Conservation (phyloP, 2,888 invertebrate genomes). For the Glomeris marginata region DNA sequence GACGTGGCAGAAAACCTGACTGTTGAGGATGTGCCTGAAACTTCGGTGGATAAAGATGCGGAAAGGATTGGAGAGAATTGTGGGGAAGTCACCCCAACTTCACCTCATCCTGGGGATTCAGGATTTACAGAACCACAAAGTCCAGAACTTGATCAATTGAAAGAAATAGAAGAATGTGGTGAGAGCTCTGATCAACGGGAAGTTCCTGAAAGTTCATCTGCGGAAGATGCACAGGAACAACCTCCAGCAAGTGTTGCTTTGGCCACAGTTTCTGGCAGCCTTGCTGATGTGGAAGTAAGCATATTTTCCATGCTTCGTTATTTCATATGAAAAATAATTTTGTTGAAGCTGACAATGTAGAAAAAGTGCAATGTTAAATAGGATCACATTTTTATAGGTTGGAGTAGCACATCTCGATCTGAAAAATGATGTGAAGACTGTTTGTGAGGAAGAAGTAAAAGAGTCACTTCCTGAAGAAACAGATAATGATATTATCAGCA, state of each 20-base stretch:
- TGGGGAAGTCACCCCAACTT: slow-evolving; percentile 9
- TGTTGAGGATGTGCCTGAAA: slow-evolving; percentile 27
- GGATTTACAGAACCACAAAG: slow-evolving; percentile 14
- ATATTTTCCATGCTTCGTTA: too few species aligned
- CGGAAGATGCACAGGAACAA: slow-evolving; percentile 4
- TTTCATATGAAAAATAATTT: too few species aligned
- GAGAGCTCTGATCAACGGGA: background rate
- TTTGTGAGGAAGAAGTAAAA: too few species aligned
- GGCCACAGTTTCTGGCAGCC: slow-evolving; percentile 11
- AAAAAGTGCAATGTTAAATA: too few species aligned
- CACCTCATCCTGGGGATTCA: slow-evolving; percentile 15
- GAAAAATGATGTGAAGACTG: too few species aligned
- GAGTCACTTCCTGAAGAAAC: too few species aligned
- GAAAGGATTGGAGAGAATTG: slow-evolving; percentile 15
- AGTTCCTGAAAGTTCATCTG: slow-evolving; percentile 7
- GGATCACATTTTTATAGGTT: too few species aligned
- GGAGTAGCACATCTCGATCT: too few species aligned
- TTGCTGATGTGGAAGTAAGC: background rate
- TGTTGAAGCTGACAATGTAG: too few species aligned
- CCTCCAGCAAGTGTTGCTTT: slow-evolving; percentile 19
- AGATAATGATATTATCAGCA: too few species aligned
- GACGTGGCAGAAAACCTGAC: slow-evolving; percentile 23
- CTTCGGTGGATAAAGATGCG: slow-evolving; percentile 34
- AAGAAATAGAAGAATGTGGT: slow-evolving; percentile 12
- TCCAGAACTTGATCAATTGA: slow-evolving; percentile 13